Conservation (phyloP, 1,140 invertebrate species). For the Drosophila hydei region DNA sequence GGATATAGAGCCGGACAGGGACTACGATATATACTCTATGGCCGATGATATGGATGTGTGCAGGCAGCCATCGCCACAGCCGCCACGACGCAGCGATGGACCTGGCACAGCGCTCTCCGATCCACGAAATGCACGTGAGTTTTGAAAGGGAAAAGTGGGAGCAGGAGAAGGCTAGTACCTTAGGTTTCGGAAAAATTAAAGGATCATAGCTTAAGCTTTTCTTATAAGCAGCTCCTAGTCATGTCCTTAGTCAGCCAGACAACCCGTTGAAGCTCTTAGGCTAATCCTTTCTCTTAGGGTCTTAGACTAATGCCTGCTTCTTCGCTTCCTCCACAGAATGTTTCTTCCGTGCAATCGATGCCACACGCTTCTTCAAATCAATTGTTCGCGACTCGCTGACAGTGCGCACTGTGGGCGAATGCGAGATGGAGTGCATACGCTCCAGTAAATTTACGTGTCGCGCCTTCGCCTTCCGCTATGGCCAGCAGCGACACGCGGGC, state of each 20-base stretch:
- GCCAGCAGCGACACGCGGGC: constrained; percentile 86
- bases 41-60: constrained; percentile 86
- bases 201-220: no score
- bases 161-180: not conserved
- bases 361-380: constrained; percentile 86
- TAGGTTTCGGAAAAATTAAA: no score
- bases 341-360: constrained; percentile 91
- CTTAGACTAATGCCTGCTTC: not conserved
- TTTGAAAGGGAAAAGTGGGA: not conserved
- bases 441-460: constrained; percentile 89
- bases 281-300: not conserved
- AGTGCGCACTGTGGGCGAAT: constrained; percentile 89
- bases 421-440: constrained; percentile 89
- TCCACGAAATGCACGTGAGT: constrained; percentile 79
- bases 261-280: no score
- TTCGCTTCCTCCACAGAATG: constrained; percentile 86
- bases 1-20: constrained; percentile 89
- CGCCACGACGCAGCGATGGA: constrained; percentile 53
- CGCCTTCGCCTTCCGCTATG: constrained; percentile 90
- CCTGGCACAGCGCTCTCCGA: constrained; percentile 71
- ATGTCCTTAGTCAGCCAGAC: no score
- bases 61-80: constrained; percentile 58
- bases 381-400: constrained; percentile 87
- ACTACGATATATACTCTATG: constrained; percentile 91
- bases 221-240: no score